phyloP scores from a whole-genome alignment of 2,113 vertebrate genomes.

The Pseudopipra pipra region DNA sequence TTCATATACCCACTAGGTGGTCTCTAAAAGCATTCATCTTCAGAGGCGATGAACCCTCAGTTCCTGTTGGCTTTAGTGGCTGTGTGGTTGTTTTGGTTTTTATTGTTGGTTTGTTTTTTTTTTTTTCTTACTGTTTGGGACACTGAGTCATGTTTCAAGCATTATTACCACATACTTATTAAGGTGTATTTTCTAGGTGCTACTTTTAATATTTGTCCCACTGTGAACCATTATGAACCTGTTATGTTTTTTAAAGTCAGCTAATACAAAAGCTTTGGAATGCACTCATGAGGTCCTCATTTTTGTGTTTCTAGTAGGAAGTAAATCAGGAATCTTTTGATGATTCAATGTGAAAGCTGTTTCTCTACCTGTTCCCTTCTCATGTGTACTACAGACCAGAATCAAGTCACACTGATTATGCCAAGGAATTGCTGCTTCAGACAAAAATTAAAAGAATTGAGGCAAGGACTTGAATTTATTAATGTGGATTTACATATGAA shows the following conservation, averaged over 20 bases:
- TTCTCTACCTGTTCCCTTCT: not conserved
- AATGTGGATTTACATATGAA: not conserved
- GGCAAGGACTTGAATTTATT: not conserved
- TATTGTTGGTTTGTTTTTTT: not conserved
- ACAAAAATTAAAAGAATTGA: not conserved
- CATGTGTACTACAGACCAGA: not conserved
- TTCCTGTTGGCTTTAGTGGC: not conserved
- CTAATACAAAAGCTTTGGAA: not conserved
- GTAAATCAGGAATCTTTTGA: not conserved
- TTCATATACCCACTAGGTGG: fast-evolving
- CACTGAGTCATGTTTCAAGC: not conserved
- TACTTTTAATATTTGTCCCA: not conserved
- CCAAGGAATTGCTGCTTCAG: not conserved
- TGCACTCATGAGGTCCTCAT: not conserved
- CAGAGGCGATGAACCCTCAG: not conserved
- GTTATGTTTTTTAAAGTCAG: not conserved
- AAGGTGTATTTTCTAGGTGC: not conserved
- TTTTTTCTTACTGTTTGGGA: not conserved
- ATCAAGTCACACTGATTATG: not conserved
- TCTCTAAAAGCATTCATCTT: not conserved
- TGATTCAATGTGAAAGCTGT: not conserved
- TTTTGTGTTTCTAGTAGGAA: not conserved
- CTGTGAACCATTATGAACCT: not conserved
- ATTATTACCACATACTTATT: not conserved
- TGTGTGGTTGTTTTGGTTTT: not conserved